Base-by-base conservation (phyloP, 2,888 invertebrate species). In the Tenthredo distinguenda region DNA sequence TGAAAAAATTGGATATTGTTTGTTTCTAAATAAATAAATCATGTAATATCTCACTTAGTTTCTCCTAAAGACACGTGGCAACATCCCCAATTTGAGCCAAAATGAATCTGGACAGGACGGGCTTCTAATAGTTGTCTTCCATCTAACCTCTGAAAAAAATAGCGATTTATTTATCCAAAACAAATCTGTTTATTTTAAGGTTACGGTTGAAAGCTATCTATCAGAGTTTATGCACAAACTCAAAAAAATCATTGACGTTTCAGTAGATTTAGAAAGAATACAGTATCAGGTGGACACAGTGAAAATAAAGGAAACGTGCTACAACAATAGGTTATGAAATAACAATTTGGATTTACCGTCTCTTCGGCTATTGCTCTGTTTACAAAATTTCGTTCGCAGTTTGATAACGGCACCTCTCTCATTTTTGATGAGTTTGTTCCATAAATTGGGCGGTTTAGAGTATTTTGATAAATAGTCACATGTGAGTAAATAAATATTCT, bases 81-180 rank as follows among this genome's bases (percentile, higher is more conserved):
- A 88, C 96, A 96, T 65, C 98, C 98, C 95, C 96, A 98, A 88
- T 97, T 97, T n/a, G 96, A 95, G 26, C 98, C 98, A 93, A 97
- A 98, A 88, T 96, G 94, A 86, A 98, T 96, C 89, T 95, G 94
- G 21, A 97, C 92, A 43, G 95, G 94, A 88, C 98, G 95, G 87
- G 96, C 96, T 92, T 98, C 97, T 89, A 96, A 95, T 87, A 96
- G 95, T 88, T 94, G 95, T 90, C 98, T 95, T 3, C 97, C 97
- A 94, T 98, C 98, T 88, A 98, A 94, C 85, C 98, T 95, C 97
- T 98, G 91, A 88, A 95, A 94, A 92, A 91, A 82, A 47, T 37
- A 37, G 34, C 71, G 9, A 34, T 40, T 50, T 7, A 50, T 76
- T 9, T 18, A 12, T 47, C 31, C 15, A n/a, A n/a, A 50, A n/a